These are phyloP conservation scores for Hydriomena furcata DNA, from an alignment of 2,888 invertebrate species.

Conservation along the genomic window DNA sequence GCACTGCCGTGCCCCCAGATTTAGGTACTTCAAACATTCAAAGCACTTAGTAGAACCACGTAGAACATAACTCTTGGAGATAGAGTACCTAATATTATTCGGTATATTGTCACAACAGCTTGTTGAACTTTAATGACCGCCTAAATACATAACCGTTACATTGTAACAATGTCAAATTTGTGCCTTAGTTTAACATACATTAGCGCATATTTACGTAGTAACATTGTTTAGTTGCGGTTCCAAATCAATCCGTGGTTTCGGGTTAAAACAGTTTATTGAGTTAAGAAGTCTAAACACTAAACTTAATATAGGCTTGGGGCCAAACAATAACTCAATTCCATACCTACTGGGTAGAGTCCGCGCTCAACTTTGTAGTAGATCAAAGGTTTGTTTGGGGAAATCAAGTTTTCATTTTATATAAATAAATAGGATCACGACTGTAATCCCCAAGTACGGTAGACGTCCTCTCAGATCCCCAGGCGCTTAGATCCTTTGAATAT, in stretches of 20 bases:
- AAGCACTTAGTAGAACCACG: background rate
- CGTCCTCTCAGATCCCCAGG: no score
- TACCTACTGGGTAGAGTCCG: background rate
- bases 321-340: background rate
- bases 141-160: constrained; percentile 20
- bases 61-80: background rate
- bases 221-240: constrained; percentile 4
- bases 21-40: background rate
- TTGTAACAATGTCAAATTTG: constrained; percentile 11
- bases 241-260: constrained; percentile 1
- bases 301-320: background rate
- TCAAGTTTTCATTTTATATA: no score
- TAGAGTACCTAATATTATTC: constrained; percentile 3
- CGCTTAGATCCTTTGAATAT: no score
- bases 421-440: no score
- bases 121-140: constrained; percentile 26
- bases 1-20: no score
- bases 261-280: background rate
- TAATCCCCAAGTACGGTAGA: no score
- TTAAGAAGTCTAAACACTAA: background rate
- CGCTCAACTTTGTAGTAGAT: no score
- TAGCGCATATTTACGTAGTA: constrained; percentile 2
- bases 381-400: no score
- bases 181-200: constrained; percentile 9
- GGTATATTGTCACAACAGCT: constrained; percentile 24